Percentiles rank a stretch among this genome's conserved stretches.
phyloP scores from a whole-genome alignment of 2,113 vertebrate species.

The Acanthochromis polyacanthus region DNA sequence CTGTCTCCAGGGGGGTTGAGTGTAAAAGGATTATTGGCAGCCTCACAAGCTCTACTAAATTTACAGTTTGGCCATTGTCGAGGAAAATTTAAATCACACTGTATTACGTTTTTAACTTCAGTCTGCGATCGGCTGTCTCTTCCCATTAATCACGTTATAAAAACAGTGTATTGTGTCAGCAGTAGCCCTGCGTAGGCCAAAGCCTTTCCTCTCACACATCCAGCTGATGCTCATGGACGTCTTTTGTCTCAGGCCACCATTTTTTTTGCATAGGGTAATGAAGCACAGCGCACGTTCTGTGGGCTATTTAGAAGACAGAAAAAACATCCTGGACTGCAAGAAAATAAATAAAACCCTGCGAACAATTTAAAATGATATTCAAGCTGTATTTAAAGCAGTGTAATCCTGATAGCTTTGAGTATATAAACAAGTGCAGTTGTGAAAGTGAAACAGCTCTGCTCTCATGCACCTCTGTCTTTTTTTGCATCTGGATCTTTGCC shows the following conservation, averaged over 20 bases:
- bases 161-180: slow-evolving; percentile 43
- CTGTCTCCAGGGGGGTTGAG: not conserved
- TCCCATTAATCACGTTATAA: slow-evolving; percentile 38
- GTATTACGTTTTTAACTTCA: not conserved
- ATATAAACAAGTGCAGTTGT: not conserved
- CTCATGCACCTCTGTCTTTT: slow-evolving; percentile 6
- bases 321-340: not conserved
- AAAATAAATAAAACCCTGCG: slow-evolving; percentile 9
- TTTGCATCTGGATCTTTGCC: slow-evolving; percentile 54
- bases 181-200: slow-evolving; percentile 11
- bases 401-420: not conserved
- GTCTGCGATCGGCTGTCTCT: slow-evolving; percentile 15
- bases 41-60: not conserved
- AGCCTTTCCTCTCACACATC: slow-evolving; percentile 25
- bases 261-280: slow-evolving; percentile 72
- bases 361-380: not conserved
- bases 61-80: slow-evolving; percentile 16
- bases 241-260: slow-evolving; percentile 62
- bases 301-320: slow-evolving; percentile 33
- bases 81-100: slow-evolving; percentile 19
- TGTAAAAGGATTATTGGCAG: slow-evolving; percentile 1
- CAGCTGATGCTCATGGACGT: slow-evolving; percentile 45
- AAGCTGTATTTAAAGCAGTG: not conserved
- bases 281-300: slow-evolving; percentile 51
- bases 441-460: slow-evolving; percentile 3